Base-by-base conservation (phyloP, 2,113 vertebrate genomes). In the Ancistrus triradiatus region DNA sequence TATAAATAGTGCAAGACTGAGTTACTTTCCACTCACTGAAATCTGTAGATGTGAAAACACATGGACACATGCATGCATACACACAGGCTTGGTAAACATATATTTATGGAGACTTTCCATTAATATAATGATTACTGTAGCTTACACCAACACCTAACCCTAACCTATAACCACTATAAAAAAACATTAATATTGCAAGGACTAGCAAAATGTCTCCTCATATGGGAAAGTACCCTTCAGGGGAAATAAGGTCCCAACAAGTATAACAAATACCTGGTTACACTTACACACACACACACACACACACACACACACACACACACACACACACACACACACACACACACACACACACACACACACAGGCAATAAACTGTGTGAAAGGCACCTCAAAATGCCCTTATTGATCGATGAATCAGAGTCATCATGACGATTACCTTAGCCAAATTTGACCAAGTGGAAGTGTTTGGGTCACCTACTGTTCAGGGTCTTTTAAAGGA, bases 361-460 rank as follows among this genome's bases (percentile, higher is more conserved):
- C 2, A 37, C 27, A 65, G 7, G 15, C 18, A 55, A 33, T 33
- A 5, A 7, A n/a, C 14, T 57, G 43, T 73, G 60, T 67, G 81
- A 85, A 83, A 79, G 48, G 91, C 93, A 76, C 92, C 93, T 84
- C 64, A 77, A 88, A 70, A 73, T 52, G 68, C 74, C 77, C 15
- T 68, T 80, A 79, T 14, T 79, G 65, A 86, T 84, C 74, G 78
- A 57, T 57, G 22, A 76, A 82, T 82, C 77, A 81, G 71, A 77
- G 77, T 81, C 76, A 65, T 72, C 6, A 61, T 76, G 58, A 60
- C 73, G 74, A 72, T 70, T 77, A 78, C 73, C 64, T 73, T 53
- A 49, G 52, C 68, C 73, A 35, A 66, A 68, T 19, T 74, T 27
- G 24, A 38, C 52, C 6, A 17, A 63, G 56, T 58, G 68, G 64